Percentiles rank a stretch among this genome's conserved stretches.
Evolutionary conservation across 2,888 invertebrate species (phyloP).

Genomic region (Autographa pulchrina): DNA sequence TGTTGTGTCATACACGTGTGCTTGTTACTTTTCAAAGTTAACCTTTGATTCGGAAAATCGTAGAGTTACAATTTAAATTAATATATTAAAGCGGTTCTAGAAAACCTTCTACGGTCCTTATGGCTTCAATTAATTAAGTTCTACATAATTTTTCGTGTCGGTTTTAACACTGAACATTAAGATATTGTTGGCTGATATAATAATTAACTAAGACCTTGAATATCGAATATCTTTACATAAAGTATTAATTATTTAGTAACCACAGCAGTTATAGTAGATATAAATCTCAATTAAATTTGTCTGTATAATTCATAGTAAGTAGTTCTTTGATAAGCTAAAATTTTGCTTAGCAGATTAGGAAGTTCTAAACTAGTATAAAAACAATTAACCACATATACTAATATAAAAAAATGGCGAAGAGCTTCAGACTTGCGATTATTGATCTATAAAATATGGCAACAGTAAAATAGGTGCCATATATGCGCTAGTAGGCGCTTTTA

Average conservation of each 20-base stretch:
- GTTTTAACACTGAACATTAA: conserved; percentile 9
- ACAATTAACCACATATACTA: not conserved
- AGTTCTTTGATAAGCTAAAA: not conserved
- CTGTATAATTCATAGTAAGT: not conserved
- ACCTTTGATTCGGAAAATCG: no score
- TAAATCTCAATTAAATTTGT: conserved; percentile 7
- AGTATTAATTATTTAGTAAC: conserved; percentile 2
- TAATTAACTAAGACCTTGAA: conserved; percentile 32
- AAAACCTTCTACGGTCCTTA: not conserved
- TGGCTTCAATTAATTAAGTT: not conserved
- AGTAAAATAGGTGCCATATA: not conserved
- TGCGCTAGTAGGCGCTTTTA: conserved; percentile 3
- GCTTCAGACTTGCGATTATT: not conserved
- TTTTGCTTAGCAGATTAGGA: not conserved
- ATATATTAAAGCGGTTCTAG: no score
- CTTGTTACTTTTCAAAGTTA: not conserved
- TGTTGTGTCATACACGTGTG: not conserved
- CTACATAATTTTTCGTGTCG: not conserved
- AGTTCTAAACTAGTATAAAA: not conserved
- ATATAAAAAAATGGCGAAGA: not conserved
- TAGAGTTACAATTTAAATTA: no score
- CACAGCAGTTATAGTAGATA: not conserved
- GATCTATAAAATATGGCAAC: not conserved
- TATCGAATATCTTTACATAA: conserved; percentile 10
- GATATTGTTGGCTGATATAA: conserved; percentile 28